Percentiles rank a stretch among this genome's conserved stretches.
Conservation (phyloP, 2,888 invertebrate species). For the Nymphalis urticae region DNA sequence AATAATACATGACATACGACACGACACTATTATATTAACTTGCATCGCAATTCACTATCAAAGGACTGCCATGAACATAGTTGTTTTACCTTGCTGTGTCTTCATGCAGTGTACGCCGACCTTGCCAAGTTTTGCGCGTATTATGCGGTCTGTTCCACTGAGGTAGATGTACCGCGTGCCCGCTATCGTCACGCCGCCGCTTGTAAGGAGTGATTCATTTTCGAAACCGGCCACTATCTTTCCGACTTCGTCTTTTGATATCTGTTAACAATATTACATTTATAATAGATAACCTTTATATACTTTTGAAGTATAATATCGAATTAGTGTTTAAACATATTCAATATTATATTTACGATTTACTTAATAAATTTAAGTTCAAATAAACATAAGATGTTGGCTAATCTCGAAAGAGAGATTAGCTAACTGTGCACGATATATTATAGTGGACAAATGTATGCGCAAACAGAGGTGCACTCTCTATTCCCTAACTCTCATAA, state of each 20-base stretch:
- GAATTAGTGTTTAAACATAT: no score
- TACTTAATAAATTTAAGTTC: no score
- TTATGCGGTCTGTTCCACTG: conserved; percentile 95
- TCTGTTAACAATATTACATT: conserved; percentile 79
- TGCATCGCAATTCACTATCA: conserved; percentile 10
- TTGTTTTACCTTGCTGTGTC: conserved; percentile 90
- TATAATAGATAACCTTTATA: not conserved
- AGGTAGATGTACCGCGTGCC: conserved; percentile 97
- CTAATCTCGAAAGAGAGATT: no score
- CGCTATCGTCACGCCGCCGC: conserved; percentile 94
- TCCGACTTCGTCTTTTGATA: conserved; percentile 94
- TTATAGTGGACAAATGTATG: no score
- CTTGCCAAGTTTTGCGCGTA: conserved; percentile 96
- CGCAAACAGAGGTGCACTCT: no score
- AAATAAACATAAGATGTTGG: no score
- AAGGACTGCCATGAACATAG: not conserved
- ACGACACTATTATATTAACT: not conserved
- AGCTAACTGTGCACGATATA: no score
- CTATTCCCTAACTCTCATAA: no score
- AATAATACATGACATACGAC: conserved; percentile 1
- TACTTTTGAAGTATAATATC: no score
- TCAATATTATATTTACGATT: no score
- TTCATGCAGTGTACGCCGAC: conserved; percentile 98
- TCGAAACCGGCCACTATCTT: conserved; percentile 95
- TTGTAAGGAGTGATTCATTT: conserved; percentile 93